Evolutionary conservation across 2,888 invertebrate genomes (phyloP).

Genomic region (Hydrotaea diabolus): DNA sequence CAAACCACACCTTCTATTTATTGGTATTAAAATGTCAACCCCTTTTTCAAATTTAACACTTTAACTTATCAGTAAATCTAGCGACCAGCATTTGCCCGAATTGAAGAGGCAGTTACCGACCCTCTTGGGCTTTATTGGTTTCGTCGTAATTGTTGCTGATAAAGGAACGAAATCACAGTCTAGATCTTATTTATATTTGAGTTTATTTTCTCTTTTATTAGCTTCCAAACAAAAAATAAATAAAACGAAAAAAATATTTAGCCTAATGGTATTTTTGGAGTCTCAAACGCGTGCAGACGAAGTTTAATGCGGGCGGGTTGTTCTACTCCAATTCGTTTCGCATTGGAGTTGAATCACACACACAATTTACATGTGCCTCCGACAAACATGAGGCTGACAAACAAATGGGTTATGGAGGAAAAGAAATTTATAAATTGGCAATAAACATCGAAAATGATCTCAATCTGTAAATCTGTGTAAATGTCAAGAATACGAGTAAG

Average conservation of each 20-base stretch:
- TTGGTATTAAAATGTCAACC: too few relatives aligned
- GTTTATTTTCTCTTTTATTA: background rate
- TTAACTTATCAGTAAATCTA: too few relatives aligned
- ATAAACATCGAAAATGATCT: constrained; percentile 47
- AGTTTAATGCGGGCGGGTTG: background rate
- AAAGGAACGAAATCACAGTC: background rate
- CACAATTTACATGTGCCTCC: too few relatives aligned
- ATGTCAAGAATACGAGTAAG: background rate
- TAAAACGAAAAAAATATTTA: too few relatives aligned
- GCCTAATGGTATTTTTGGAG: too few relatives aligned
- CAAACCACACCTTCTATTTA: too few relatives aligned
- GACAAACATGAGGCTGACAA: background rate
- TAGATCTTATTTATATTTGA: background rate
- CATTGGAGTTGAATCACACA: background rate
- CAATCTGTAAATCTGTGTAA: background rate
- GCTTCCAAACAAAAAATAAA: background rate
- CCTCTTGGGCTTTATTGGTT: too few relatives aligned
- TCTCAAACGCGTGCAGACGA: background rate
- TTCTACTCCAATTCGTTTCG: background rate
- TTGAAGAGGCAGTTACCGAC: too few relatives aligned
- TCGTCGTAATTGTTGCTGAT: background rate
- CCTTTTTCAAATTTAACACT: too few relatives aligned
- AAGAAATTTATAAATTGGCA: constrained; percentile 38
- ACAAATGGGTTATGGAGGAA: background rate
- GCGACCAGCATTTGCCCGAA: too few relatives aligned